phyloP scores from a whole-genome alignment of 1,140 invertebrate genomes.

The Drosophila pseudoananassae region DNA sequence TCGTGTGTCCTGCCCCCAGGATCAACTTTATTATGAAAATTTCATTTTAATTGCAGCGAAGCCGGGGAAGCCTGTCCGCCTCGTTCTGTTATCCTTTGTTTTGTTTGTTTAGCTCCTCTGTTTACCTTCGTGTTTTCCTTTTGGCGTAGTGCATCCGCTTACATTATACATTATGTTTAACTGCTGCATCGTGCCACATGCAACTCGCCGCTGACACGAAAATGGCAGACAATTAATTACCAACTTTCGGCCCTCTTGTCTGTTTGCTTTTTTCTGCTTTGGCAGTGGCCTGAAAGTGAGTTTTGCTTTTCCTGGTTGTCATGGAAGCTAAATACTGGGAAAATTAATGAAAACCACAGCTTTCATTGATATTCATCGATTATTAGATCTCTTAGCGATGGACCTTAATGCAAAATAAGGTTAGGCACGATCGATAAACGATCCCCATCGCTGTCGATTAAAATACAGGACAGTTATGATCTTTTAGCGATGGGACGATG shows the following conservation, averaged over 20 bases:
- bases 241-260: background rate
- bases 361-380: background rate
- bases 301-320: slow-evolving; percentile 9
- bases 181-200: slow-evolving; percentile 43
- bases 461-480: too few relatives aligned
- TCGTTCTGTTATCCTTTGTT: slow-evolving; percentile 24
- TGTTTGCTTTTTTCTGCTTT: slow-evolving; percentile 9
- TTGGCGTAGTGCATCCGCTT: slow-evolving; percentile 44
- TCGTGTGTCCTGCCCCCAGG: slow-evolving; percentile 1
- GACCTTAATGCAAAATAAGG: too few relatives aligned
- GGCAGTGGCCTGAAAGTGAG: slow-evolving; percentile 18
- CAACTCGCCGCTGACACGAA: slow-evolving; percentile 46
- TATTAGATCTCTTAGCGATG: too few relatives aligned
- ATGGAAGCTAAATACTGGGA: slow-evolving; percentile 1
- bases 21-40: slow-evolving; percentile 77
- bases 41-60: slow-evolving; percentile 73
- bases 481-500: too few relatives aligned
- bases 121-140: slow-evolving; percentile 30
- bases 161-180: slow-evolving; percentile 54
- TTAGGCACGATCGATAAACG: too few relatives aligned
- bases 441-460: too few relatives aligned
- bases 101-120: slow-evolving; percentile 9
- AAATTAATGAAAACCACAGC: background rate
- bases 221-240: slow-evolving; percentile 54
- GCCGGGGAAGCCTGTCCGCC: slow-evolving; percentile 27